Evolutionary conservation across 1,140 invertebrate genomes (phyloP).

Genomic region (Lepidurus couesii): DNA sequence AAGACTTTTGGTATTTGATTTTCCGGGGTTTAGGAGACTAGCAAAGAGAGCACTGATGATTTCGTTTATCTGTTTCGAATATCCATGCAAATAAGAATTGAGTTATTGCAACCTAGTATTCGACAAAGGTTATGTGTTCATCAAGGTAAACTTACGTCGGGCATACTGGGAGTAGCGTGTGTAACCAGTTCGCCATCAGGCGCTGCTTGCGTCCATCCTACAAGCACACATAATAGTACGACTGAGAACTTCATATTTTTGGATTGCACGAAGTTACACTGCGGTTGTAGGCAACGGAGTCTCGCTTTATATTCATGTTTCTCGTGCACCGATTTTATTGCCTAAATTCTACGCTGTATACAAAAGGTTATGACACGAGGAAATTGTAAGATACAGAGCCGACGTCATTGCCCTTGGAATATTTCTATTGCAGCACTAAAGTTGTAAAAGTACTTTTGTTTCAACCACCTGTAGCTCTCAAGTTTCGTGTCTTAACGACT

Average conservation of each 20-base stretch:
- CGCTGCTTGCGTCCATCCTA: background rate
- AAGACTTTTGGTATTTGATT: too few species aligned
- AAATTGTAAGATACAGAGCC: background rate
- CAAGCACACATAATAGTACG: background rate
- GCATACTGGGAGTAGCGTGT: background rate
- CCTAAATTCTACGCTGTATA: background rate
- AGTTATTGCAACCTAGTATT: too few species aligned
- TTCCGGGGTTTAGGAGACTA: too few species aligned
- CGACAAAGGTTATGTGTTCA: too few species aligned
- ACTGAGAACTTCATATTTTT: background rate
- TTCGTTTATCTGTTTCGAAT: too few species aligned
- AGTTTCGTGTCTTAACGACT: background rate
- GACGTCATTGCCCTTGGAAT: background rate
- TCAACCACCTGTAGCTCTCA: background rate
- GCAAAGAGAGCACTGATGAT: too few species aligned
- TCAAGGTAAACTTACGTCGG: background rate
- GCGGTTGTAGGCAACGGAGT: background rate
- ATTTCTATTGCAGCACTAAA: background rate
- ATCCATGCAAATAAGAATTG: too few species aligned
- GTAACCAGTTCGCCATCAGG: background rate
- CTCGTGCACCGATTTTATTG: background rate
- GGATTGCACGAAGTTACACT: slow-evolving; percentile 21
- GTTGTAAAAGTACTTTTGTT: background rate
- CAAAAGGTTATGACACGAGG: background rate
- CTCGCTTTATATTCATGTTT: background rate